These are phyloP conservation scores for Rallus limicola DNA, from an alignment of 2,113 vertebrate species.

Conservation along the genomic window DNA sequence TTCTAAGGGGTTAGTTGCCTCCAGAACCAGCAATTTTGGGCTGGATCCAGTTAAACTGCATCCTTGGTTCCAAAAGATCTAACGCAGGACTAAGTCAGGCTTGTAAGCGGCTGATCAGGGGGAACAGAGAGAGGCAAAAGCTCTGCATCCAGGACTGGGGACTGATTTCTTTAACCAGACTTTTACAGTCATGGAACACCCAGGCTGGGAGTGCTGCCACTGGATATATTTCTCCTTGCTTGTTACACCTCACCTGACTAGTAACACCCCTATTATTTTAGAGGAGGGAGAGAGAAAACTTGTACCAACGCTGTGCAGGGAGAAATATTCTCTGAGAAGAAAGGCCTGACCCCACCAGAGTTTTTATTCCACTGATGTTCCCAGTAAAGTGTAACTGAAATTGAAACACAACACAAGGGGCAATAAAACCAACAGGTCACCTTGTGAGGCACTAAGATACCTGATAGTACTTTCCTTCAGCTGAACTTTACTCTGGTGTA, in stretches of 20 bases:
- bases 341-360: neutral
- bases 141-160: neutral
- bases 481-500: neutral
- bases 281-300: neutral
- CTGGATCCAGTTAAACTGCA: neutral
- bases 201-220: neutral
- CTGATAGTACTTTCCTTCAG: neutral
- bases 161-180: neutral
- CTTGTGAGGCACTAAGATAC: neutral
- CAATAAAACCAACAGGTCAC: conserved; percentile 27
- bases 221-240: neutral
- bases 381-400: conserved; percentile 16
- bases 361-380: neutral
- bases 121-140: neutral
- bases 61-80: neutral
- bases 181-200: neutral
- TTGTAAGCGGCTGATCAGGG: neutral
- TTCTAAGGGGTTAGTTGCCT: neutral
- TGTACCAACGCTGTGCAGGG: neutral
- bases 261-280: neutral
- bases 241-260: neutral
- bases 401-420: conserved; percentile 19
- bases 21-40: neutral
- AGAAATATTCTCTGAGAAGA: neutral
- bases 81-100: rapidly evolving